Percentiles rank a stretch among this genome's conserved stretches.
These are phyloP conservation scores for Dromas ardeola DNA, from an alignment of 2,113 vertebrate genomes.

Conservation along the genomic window DNA sequence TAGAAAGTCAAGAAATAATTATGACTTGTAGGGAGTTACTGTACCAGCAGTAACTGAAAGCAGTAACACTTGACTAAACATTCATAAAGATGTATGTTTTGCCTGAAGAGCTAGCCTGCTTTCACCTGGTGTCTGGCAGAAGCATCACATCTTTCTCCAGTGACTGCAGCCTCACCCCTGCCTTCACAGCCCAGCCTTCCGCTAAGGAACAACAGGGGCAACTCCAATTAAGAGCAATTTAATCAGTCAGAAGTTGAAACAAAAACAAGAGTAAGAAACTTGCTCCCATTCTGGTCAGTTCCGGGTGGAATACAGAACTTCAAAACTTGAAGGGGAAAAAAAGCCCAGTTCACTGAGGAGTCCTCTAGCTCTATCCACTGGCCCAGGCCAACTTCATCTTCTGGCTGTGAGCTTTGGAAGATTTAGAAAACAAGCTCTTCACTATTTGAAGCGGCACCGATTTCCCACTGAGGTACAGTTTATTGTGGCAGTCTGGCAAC, in stretches of 20 bases:
- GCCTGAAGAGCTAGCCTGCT: not conserved
- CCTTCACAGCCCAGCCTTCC: not conserved
- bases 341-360: not conserved
- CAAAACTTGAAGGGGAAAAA: not conserved
- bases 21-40: not conserved
- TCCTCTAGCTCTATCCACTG: constrained; percentile 28
- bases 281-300: not conserved
- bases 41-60: not conserved
- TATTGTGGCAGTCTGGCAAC: constrained; percentile 87
- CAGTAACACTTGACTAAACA: not conserved
- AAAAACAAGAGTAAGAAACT: not conserved
- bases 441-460: constrained; percentile 87
- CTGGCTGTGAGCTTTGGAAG: constrained; percentile 88
- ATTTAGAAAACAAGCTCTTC: constrained; percentile 93
- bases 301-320: not conserved
- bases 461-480: constrained; percentile 97
- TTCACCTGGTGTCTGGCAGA: not conserved
- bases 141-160: not conserved
- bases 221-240: constrained; percentile 5
- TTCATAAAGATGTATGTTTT: not conserved
- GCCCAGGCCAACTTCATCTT: constrained; percentile 91
- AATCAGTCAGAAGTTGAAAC: constrained; percentile 1
- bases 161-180: not conserved
- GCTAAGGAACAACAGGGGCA: not conserved
- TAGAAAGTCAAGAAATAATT: not conserved